A percentile compares a stretch with the other conserved stretches of the same genome.
Evolutionary conservation across 2,888 invertebrate species (phyloP).

Genomic region (Coremacera marginata): DNA sequence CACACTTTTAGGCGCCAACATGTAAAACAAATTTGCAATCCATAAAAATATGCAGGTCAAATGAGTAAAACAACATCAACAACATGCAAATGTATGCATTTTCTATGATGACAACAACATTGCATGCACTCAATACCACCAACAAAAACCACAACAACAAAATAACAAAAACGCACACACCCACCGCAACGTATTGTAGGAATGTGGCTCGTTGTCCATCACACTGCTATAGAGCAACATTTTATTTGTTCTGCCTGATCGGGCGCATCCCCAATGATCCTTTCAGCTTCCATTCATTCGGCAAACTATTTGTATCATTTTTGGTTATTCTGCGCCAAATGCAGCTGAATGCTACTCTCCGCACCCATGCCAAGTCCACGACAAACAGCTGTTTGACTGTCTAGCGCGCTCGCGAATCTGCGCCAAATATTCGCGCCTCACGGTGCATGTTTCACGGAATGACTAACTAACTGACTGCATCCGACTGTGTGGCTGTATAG

Average conservation of each 20-base stretch:
- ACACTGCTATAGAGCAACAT: background rate
- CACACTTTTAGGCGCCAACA: constrained; percentile 1
- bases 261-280: background rate
- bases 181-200: background rate
- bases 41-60: constrained; percentile 13
- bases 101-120: background rate
- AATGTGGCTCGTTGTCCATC: background rate
- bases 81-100: constrained; percentile 22
- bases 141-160: too few relatives aligned
- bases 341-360: background rate
- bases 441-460: background rate
- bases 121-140: constrained; percentile 1
- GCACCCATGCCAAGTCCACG: background rate
- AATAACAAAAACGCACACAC: background rate
- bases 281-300: background rate
- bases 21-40: background rate
- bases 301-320: background rate
- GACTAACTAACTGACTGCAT: constrained; percentile 20
- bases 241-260: constrained; percentile 24
- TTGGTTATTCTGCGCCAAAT: background rate
- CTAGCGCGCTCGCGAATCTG: background rate
- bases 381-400: constrained; percentile 12
- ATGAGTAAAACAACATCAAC: background rate
- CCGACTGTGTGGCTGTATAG: constrained; percentile 12
- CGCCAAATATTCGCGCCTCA: background rate